Base-by-base conservation (phyloP, 2,113 vertebrate species). In the Chaetura pelagica region DNA sequence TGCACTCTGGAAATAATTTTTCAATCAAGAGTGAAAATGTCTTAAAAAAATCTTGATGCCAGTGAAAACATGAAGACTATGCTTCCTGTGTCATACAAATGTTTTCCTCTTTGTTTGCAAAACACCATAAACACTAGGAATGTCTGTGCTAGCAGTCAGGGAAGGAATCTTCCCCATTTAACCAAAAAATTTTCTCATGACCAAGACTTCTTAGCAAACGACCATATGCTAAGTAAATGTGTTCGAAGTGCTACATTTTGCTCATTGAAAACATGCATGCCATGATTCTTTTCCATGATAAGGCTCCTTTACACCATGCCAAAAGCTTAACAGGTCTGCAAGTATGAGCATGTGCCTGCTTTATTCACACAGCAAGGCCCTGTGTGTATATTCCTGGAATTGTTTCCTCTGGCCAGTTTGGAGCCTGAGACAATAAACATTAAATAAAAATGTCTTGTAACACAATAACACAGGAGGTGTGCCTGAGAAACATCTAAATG, bases 191-290 rank as follows among this genome's bases (percentile, higher is more conserved):
- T 76, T 92, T 95, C 67, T 97, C 78, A 61, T 95, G 96, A 96
- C 95, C 90, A 94, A 89, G 92, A 87, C 46, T 95, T 87, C 78
- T 89, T 78, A 89, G 93, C 84, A 94, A 94, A 96, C 84, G 6
- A 96, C 91, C 92, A 95, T 96, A 96, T 90, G 93, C 88, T 95
- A 90, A 87, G 91, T 93, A 96, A 97, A 97, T 96, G 95, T 96
- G 94, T 96, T 96, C 86, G 38, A 93, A 96, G 96, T 93, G 89
- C 80, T 95, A 94, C 80, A 90, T 96, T 97, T 95, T 97, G 35
- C 94, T 96, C 95, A 92, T 17, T 86, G 93, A 86, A 97, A 95
- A 92, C 62, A 92, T 57, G 68, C 64, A 93, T 92, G 73, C 77
- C 89, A 86, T 71, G 73, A 81, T 75, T 94, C 93, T 88, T 93